These are phyloP conservation scores for Cataglyphis livida DNA, from an alignment of 2,888 invertebrate species.

Conservation along the genomic window DNA sequence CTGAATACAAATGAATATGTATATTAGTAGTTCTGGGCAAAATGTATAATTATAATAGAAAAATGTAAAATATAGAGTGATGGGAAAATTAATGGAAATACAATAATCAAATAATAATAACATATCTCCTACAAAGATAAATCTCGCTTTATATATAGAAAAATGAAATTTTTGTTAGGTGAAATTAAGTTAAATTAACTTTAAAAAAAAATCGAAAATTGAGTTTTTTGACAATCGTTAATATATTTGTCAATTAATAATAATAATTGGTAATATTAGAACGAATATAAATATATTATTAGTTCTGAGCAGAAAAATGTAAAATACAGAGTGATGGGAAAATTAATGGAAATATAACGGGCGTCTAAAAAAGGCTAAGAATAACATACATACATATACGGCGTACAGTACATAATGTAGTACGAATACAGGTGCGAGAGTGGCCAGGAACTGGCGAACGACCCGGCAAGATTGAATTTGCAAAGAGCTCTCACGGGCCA, in stretches of 20 bases:
- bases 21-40: background rate
- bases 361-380: background rate
- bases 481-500: slow-evolving; percentile 35
- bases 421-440: background rate
- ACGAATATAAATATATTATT: background rate
- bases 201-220: background rate
- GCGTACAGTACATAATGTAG: slow-evolving; percentile 12
- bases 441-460: slow-evolving; percentile 30
- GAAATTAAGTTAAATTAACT: background rate
- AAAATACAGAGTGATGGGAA: background rate
- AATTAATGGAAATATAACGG: background rate
- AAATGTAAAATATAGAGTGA: no score
- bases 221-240: background rate
- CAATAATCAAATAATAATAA: background rate
- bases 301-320: background rate
- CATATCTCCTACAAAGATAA: background rate
- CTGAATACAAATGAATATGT: background rate
- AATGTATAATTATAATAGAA: no score
- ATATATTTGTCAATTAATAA: background rate
- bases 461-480: slow-evolving; percentile 54
- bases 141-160: background rate
- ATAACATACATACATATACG: background rate
- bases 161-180: background rate
- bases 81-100: no score
- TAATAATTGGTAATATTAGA: background rate